A percentile compares a stretch with the other conserved stretches of the same genome.
Conservation (phyloP, 2,113 vertebrate genomes). For the Trematomus loennbergii region DNA sequence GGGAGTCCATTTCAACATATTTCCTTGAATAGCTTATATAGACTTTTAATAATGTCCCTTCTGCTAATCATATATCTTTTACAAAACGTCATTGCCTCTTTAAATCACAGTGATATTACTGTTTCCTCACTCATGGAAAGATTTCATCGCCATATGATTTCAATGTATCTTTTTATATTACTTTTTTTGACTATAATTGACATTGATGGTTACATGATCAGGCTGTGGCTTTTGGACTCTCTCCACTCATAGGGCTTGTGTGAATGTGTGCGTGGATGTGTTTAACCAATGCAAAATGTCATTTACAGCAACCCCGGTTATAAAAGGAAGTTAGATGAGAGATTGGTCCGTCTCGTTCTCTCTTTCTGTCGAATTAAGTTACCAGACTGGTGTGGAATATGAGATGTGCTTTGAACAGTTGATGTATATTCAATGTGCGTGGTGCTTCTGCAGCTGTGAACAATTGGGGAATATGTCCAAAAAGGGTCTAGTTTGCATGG, state of each 20-base stretch:
- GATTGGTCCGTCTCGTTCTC: neutral
- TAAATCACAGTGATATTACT: neutral
- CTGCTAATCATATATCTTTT: neutral
- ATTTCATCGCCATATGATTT: conserved; percentile 26
- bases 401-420: neutral
- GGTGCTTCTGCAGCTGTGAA: conserved; percentile 44
- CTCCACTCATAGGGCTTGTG: conserved; percentile 1
- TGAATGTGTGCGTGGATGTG: conserved; percentile 5
- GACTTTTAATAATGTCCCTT: neutral
- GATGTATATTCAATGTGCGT: neutral
- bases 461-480: conserved; percentile 1
- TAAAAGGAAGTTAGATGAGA: conserved; percentile 36
- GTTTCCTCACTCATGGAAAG: conserved; percentile 5
- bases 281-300: conserved; percentile 38
- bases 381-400: conserved; percentile 23
- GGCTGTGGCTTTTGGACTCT: conserved; percentile 31
- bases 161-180: conserved; percentile 16
- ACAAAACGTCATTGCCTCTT: neutral
- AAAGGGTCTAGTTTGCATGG: neutral
- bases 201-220: conserved; percentile 36
- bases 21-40: neutral
- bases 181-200: conserved; percentile 27
- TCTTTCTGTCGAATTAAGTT: conserved; percentile 9
- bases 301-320: conserved; percentile 26
- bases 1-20: neutral